phyloP scores from a whole-genome alignment of 1,140 invertebrate species.

The Marisa cornuarietis region DNA sequence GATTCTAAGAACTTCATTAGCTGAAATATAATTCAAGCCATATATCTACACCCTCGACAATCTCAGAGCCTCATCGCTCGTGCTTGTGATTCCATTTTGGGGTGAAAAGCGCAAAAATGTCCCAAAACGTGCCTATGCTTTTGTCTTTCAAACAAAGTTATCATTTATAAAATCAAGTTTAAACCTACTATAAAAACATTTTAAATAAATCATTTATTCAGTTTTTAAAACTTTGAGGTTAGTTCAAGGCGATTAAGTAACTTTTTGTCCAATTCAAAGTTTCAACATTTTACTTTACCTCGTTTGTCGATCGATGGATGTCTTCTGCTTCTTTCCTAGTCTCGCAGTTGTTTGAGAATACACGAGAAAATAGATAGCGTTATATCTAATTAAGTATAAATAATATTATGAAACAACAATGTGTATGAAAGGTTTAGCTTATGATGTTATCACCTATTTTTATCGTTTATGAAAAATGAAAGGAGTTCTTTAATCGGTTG shows the following conservation, averaged over 20 bases:
- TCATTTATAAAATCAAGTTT: neutral
- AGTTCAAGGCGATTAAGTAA: neutral
- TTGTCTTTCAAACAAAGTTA: slow-evolving; percentile 10
- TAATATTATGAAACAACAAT: too few relatives aligned
- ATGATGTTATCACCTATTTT: too few relatives aligned
- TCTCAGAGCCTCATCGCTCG: slow-evolving; percentile 27
- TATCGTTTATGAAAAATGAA: too few relatives aligned
- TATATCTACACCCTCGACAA: slow-evolving; percentile 9
- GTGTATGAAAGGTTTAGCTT: too few relatives aligned
- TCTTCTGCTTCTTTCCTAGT: slow-evolving; percentile 28
- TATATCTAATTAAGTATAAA: too few relatives aligned
- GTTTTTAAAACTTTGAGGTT: slow-evolving; percentile 6
- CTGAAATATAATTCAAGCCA: neutral
- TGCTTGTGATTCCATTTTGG: slow-evolving; percentile 38
- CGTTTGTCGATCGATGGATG: slow-evolving; percentile 28
- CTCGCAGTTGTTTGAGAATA: slow-evolving; percentile 16
- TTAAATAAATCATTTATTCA: neutral
- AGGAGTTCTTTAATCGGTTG: slow-evolving; percentile 23
- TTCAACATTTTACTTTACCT: slow-evolving; percentile 18
- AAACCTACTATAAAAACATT: neutral
- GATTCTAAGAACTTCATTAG: too few relatives aligned
- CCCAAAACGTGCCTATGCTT: slow-evolving; percentile 32
- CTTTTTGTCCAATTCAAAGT: slow-evolving; percentile 21
- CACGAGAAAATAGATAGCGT: slow-evolving; percentile 1
- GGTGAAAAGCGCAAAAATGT: slow-evolving; percentile 45